Base-by-base conservation (phyloP, 2,113 vertebrate species). In the Cyprinodon brontotheroides region DNA sequence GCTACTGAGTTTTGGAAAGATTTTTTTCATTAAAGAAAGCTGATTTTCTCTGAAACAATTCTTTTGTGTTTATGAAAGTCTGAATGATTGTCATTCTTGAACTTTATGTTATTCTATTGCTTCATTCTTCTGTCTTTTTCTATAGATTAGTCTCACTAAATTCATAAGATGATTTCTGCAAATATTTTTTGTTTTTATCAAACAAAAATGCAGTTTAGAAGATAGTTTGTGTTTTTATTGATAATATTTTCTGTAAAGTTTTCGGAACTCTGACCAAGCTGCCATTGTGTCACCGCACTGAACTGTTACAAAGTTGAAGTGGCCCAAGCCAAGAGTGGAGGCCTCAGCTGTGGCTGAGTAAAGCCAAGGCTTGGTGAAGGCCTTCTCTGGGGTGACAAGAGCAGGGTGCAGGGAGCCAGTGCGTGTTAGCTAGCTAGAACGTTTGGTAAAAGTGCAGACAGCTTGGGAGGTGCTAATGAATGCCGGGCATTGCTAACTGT, bases 401-500 rank as follows among this genome's bases (percentile, higher is more conserved):
- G 92, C 89, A 89, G 87, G 88, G 89, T 88, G 91, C 88, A 76
- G 82, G 76, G 83, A 92, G 91, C 89, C 91, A 90, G 89, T 87
- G 90, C 88, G 89, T 85, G 90, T 86, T 87, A 92, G 91, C 89
- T 92, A 90, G 89, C 91, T 90, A 63, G 86, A 91, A 89, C 89
- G 90, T 86, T 92, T 91, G 89, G 91, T 92, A 91, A 92, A 93
- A 93, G 91, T 92, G 91, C 91, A 93, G 91, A 94, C 92, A 93
- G 93, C 92, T 94, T 91, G 93, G 92, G 91, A 94, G 90, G 92
- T 93, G 94, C 91, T 94, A 95, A 94, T 95, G 93, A 94, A 94
- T 93, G 92, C 92, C 82, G 93, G 90, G 89, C 90, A 91, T 88
- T 89, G 91, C 91, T 93, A 93, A 92, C 89, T 86, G 90, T 88